Conservation (phyloP, 2,888 invertebrate species). For the Andrena trimmerana region DNA sequence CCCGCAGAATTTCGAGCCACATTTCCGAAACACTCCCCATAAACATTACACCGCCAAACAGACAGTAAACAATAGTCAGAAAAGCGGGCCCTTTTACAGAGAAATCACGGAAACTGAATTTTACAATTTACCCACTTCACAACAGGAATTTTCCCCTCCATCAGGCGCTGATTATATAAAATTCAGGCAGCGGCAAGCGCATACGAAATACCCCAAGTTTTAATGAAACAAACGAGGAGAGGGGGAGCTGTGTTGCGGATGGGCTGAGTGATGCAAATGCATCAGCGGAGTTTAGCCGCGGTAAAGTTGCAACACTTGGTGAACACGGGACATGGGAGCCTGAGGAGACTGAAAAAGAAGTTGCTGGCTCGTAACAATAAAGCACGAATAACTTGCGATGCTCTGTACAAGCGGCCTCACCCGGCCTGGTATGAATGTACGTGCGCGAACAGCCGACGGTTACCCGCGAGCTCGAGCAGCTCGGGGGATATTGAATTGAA, state of each 20-base stretch:
- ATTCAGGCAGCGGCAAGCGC: not conserved
- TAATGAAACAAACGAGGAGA: not conserved
- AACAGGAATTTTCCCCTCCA: not conserved
- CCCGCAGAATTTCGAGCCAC: too few species aligned
- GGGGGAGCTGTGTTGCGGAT: not conserved
- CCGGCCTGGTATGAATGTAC: not conserved
- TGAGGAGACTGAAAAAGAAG: slow-evolving; percentile 19
- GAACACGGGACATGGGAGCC: not conserved
- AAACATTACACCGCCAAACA: too few species aligned
- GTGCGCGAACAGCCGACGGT: slow-evolving; percentile 14
- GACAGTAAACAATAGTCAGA: too few species aligned
- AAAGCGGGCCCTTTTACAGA: too few species aligned
- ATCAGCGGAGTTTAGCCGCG: not conserved
- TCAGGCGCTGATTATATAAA: not conserved
- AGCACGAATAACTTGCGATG: slow-evolving; percentile 19
- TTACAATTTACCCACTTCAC: not conserved
- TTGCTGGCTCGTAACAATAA: not conserved
- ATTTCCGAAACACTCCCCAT: too few species aligned
- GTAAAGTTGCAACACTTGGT: not conserved
- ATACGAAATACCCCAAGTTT: not conserved
- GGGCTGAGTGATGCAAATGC: not conserved
- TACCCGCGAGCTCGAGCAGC: not conserved
- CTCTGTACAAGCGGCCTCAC: slow-evolving; percentile 12
- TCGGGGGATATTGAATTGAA: slow-evolving; percentile 49
- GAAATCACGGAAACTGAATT: too few species aligned